Evolutionary conservation across 2,113 vertebrate genomes (phyloP), one percentile per base, ranked within the genome.

Genomic region (Chascanopsetta lugubris): DNA sequence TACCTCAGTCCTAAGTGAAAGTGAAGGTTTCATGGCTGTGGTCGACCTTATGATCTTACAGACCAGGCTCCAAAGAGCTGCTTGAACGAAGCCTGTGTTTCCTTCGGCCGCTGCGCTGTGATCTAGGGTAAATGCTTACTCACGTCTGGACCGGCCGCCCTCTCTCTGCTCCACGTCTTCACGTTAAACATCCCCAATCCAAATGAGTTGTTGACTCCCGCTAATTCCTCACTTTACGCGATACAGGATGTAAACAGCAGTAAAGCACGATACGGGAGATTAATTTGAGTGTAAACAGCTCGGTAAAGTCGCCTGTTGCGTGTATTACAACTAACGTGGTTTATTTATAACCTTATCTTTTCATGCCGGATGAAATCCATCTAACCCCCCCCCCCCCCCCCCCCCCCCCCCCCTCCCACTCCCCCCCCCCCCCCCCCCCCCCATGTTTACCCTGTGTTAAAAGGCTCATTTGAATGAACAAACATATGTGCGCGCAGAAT

Each of bases 401-500:
- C n/a, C n/a, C n/a, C n/a, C n/a, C n/a, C n/a, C n/a, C n/a, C n/a
- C n/a, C n/a, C n/a, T n/a, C n/a, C n/a, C n/a, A n/a, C n/a, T n/a
- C n/a, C n/a, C n/a, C n/a, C n/a, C n/a, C n/a, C n/a, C n/a, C n/a
- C n/a, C n/a, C n/a, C n/a, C n/a, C n/a, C n/a, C n/a, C n/a, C n/a
- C 34, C 12, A 3, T 38, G 34, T 38, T 13, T 17, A 38, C 34
- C 6, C 34, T 2, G 12, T 38, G 13, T 38, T 15, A 38, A 42
- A n/a, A n/a, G 38, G 38, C 69, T 68, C 72, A 49, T 62, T 25
- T 42, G 36, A 45, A 60, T 8, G 21, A 53, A 72, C 66, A 86
- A 77, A 85, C 72, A 70, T 5, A 59, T 77, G 73, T 80, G 83
- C 79, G 59, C 72, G 43, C 21, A 75, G 30, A 57, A 64, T 66